phyloP scores from a whole-genome alignment of 1,140 invertebrate genomes.

The Bombyx mori region DNA sequence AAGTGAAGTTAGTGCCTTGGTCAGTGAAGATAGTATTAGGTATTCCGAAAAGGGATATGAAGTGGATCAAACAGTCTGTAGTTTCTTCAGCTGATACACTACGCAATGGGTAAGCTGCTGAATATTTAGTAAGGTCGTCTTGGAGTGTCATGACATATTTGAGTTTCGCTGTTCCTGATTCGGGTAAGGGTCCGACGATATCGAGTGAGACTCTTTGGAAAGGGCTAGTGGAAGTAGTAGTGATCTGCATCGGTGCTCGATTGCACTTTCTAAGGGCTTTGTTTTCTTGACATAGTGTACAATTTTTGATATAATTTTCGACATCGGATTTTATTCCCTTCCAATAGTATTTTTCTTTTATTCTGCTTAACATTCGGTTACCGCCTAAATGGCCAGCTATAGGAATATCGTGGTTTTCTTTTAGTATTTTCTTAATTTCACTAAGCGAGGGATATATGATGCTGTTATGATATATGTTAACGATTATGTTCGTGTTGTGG shows the following conservation, averaged over 20 bases:
- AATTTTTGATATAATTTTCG: neutral
- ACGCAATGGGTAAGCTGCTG: neutral
- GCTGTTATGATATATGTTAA: neutral
- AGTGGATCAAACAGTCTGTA: slow-evolving; percentile 3
- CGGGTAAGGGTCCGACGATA: too few species aligned
- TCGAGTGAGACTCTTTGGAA: neutral
- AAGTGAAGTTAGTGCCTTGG: slow-evolving; percentile 9
- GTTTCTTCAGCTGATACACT: slow-evolving; percentile 1
- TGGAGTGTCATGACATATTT: slow-evolving; percentile 4
- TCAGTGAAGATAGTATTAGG: slow-evolving; percentile 6
- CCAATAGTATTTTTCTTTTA: neutral
- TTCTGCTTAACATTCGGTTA: neutral
- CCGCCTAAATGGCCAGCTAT: too few species aligned
- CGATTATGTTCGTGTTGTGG: neutral
- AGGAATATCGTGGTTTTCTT: too few species aligned
- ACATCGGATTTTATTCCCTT: neutral
- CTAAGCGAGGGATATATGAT: too few species aligned
- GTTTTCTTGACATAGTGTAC: neutral
- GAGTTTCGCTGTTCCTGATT: neutral
- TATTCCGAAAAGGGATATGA: slow-evolving; percentile 3
- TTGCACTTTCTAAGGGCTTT: neutral
- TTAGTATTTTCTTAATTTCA: too few species aligned
- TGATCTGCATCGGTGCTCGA: too few species aligned
- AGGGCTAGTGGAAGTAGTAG: neutral
- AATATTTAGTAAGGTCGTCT: slow-evolving; percentile 8